phyloP scores from a whole-genome alignment of 2,797 vertebrate species.

The Gallinago nigripennis region DNA sequence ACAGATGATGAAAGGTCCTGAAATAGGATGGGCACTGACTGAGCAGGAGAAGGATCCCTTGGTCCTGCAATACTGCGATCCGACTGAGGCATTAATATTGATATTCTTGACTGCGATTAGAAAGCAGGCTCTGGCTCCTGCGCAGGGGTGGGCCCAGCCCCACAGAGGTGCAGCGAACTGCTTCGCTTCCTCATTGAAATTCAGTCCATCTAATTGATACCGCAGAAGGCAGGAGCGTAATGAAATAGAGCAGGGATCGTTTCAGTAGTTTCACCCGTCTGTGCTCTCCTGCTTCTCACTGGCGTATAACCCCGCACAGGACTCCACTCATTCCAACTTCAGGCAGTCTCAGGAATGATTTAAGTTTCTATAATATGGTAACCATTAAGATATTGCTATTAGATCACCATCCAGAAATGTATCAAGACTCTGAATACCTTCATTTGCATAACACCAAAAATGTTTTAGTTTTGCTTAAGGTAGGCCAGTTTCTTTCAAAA shows the following conservation, averaged over 20 bases:
- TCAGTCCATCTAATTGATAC: slow-evolving; percentile 7
- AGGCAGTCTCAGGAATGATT: background rate
- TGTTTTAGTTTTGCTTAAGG: background rate
- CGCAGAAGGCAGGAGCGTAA: background rate
- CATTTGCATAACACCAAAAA: background rate
- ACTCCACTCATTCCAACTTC: background rate
- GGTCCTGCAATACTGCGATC: background rate
- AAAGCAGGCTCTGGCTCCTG: background rate
- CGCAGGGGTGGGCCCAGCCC: background rate
- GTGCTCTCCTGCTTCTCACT: background rate
- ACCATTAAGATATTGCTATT: slow-evolving; percentile 4
- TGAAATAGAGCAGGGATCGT: slow-evolving; percentile 11
- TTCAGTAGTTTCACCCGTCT: background rate
- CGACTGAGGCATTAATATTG: background rate
- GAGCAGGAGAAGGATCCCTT: background rate
- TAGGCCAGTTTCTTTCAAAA: slow-evolving; percentile 28
- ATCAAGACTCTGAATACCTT: background rate
- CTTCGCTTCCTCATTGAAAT: slow-evolving; percentile 17
- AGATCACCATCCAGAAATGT: slow-evolving; percentile 24
- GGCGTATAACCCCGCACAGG: background rate
- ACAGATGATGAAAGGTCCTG: background rate
- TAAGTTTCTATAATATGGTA: slow-evolving; percentile 1
- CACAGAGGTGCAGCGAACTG: background rate
- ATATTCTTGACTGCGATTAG: background rate
- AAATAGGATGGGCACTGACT: background rate